These are phyloP conservation scores for Drosophila longiperda DNA, from an alignment of 2,888 invertebrate species.

Conservation along the genomic window DNA sequence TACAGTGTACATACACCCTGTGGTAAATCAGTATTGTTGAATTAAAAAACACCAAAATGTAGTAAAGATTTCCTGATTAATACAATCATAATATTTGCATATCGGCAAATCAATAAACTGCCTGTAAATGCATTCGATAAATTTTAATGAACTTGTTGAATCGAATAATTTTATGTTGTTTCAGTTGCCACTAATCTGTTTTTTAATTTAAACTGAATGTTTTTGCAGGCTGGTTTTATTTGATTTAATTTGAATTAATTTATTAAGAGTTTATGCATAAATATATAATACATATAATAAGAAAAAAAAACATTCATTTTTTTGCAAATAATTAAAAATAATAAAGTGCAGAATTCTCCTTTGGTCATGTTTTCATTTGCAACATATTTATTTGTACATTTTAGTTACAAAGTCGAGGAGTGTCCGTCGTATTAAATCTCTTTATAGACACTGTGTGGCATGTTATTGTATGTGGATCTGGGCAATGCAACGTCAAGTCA, in stretches of 20 bases:
- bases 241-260: background rate
- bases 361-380: background rate
- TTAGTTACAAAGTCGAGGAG: background rate
- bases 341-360: background rate
- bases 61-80: slow-evolving; percentile 47
- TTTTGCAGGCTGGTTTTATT: background rate
- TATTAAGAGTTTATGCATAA: background rate
- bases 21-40: slow-evolving; percentile 47
- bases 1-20: slow-evolving; percentile 41
- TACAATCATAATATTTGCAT: slow-evolving; percentile 24
- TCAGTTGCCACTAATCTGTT: background rate
- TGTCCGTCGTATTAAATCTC: background rate
- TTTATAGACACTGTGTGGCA: background rate
- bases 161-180: background rate
- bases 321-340: background rate
- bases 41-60: slow-evolving; percentile 22
- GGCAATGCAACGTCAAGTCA: slow-evolving; percentile 1
- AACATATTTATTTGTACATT: background rate
- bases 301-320: background rate
- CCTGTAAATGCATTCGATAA: slow-evolving; percentile 6
- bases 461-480: background rate
- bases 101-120: slow-evolving; percentile 14
- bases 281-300: background rate
- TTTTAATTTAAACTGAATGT: background rate
- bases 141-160: slow-evolving; percentile 12